Conservation (phyloP, 1,140 invertebrate species). For the Pseudomyrmex cubaensis region DNA sequence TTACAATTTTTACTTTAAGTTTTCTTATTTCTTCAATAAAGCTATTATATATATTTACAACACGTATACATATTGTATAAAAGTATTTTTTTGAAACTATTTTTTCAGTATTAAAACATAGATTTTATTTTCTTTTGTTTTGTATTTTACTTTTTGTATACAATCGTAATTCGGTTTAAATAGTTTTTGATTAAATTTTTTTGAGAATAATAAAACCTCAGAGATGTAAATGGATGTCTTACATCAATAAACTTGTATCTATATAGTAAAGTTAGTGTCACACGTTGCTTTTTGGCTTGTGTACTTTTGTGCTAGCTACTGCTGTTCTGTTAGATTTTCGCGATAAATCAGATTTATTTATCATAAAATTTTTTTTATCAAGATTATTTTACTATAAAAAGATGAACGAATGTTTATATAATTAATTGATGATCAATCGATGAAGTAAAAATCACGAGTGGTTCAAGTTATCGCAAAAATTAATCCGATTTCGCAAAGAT, state of each 20-base stretch:
- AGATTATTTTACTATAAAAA: too few species aligned
- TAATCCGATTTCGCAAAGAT: too few species aligned
- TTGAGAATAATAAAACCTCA: not conserved
- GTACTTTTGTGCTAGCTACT: not conserved
- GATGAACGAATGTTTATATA: too few species aligned
- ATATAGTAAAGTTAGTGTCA: not conserved
- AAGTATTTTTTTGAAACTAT: constrained; percentile 45
- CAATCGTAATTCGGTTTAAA: not conserved
- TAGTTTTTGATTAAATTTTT: constrained; percentile 16
- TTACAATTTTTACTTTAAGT: constrained; percentile 67
- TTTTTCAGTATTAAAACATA: constrained; percentile 6
- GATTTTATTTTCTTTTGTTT: not conserved
- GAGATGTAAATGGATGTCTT: constrained; percentile 3
- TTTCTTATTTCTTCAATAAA: constrained; percentile 68
- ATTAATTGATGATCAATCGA: too few species aligned
- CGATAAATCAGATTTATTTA: too few species aligned
- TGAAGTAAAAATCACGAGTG: too few species aligned
- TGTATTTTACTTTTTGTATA: constrained; percentile 13
- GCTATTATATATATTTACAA: not conserved
- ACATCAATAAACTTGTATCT: not conserved
- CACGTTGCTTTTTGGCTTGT: not conserved
- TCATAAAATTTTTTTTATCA: too few species aligned
- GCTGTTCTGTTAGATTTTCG: too few species aligned
- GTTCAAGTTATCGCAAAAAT: too few species aligned
- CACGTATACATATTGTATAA: constrained; percentile 16